These are phyloP conservation scores for Isichthys henryi DNA, from an alignment of 2,113 vertebrate genomes.

Conservation along the genomic window DNA sequence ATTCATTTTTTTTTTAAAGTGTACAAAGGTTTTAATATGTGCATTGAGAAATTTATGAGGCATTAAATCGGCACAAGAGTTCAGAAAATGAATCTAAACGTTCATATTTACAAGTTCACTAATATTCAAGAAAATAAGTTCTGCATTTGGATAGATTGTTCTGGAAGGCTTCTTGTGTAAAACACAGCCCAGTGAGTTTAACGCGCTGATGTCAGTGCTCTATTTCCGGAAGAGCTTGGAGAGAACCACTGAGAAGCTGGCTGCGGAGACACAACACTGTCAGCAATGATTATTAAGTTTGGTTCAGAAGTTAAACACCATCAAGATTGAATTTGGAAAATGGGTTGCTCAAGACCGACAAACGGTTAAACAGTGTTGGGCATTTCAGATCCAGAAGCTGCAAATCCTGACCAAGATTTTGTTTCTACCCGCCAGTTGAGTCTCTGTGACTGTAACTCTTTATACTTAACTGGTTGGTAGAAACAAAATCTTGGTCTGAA, in stretches of 20 bases:
- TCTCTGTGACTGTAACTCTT: too few relatives aligned
- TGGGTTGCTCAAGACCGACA: constrained; percentile 6
- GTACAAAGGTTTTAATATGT: not conserved
- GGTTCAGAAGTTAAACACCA: constrained; percentile 7
- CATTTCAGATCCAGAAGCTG: too few relatives aligned
- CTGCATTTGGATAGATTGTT: not conserved
- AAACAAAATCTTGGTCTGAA: too few relatives aligned
- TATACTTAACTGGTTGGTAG: too few relatives aligned
- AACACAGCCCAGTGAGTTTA: not conserved
- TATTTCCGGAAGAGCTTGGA: not conserved
- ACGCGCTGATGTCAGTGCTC: not conserved
- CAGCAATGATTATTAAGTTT: not conserved
- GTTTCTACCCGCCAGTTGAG: too few relatives aligned
- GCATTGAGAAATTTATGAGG: not conserved
- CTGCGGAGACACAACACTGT: not conserved
- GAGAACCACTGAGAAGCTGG: not conserved
- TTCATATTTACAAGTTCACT: not conserved
- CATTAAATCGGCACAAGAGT: not conserved
- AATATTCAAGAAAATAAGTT: not conserved
- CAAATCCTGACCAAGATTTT: too few relatives aligned
- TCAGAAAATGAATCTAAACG: not conserved
- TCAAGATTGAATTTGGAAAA: constrained; percentile 29
- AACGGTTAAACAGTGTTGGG: too few relatives aligned
- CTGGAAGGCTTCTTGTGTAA: not conserved
- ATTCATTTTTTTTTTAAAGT: not conserved